Evolutionary conservation across 1,140 invertebrate species (phyloP).

Genomic region (Caerostris darwini): DNA sequence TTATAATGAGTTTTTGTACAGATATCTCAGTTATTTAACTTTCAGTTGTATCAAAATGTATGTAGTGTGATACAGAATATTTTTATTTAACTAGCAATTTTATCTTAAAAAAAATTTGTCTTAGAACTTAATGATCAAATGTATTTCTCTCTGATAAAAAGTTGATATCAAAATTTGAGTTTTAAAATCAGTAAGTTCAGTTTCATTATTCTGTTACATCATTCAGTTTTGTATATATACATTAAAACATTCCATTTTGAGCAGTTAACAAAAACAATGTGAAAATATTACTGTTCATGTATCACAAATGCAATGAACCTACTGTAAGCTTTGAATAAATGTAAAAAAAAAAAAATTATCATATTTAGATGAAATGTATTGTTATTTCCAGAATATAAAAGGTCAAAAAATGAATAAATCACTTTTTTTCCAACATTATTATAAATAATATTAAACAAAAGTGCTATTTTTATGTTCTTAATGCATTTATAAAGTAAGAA

Average conservation of each 20-base stretch:
- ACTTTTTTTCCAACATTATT: too few species aligned
- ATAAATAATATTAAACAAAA: too few species aligned
- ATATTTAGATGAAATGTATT: too few species aligned
- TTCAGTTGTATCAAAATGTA: conserved; percentile 5
- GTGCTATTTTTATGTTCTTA: too few species aligned
- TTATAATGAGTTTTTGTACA: neutral
- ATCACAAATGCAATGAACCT: neutral
- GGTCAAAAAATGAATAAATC: too few species aligned
- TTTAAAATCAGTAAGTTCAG: neutral
- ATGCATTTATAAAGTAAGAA: too few species aligned
- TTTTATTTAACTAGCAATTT: conserved; percentile 21
- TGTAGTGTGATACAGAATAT: neutral
- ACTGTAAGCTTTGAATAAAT: neutral
- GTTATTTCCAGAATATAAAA: too few species aligned
- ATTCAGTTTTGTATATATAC: conserved; percentile 46
- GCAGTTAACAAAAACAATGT: neutral
- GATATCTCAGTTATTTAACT: neutral
- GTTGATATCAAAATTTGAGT: neutral
- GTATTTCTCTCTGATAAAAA: neutral
- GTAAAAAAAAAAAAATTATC: neutral
- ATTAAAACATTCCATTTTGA: conserved; percentile 40
- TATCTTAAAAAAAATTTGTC: neutral
- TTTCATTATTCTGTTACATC: neutral
- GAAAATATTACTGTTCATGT: neutral
- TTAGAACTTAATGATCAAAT: neutral